phyloP scores from a whole-genome alignment of 2,888 invertebrate genomes.

The Folsomia manolachei region DNA sequence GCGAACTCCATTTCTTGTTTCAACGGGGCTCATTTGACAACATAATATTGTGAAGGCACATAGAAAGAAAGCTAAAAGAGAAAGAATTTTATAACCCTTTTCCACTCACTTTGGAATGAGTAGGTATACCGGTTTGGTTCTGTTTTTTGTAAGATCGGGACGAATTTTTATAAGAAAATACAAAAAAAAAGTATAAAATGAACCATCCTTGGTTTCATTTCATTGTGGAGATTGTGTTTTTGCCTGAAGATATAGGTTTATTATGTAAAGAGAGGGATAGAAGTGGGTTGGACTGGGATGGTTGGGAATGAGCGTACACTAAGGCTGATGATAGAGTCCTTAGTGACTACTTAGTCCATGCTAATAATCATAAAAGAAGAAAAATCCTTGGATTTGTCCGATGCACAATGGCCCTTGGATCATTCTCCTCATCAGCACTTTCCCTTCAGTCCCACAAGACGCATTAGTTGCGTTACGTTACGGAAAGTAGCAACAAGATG shows the following conservation, averaged over 20 bases:
- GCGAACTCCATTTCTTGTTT: no score
- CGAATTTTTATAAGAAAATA: not conserved
- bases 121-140: no score
- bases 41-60: no score
- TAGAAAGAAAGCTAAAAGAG: no score
- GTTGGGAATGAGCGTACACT: not conserved
- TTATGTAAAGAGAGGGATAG: not conserved
- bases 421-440: constrained; percentile 25
- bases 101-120: no score
- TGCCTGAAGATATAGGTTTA: not conserved
- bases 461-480: constrained; percentile 15
- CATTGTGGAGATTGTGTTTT: not conserved
- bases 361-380: constrained; percentile 5
- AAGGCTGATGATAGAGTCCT: not conserved
- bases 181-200: no score
- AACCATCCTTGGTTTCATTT: no score
- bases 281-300: not conserved
- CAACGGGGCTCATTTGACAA: no score
- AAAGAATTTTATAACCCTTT: no score
- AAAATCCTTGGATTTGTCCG: constrained; percentile 7
- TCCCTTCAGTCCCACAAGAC: constrained; percentile 20
- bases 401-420: constrained; percentile 19
- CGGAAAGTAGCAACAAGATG: not conserved
- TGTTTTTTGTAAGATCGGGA: not conserved
- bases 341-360: constrained; percentile 7